A percentile compares a stretch with the other conserved stretches of the same genome.
Conservation (phyloP, 2,797 vertebrate genomes). For the Linurgus olivaceus region DNA sequence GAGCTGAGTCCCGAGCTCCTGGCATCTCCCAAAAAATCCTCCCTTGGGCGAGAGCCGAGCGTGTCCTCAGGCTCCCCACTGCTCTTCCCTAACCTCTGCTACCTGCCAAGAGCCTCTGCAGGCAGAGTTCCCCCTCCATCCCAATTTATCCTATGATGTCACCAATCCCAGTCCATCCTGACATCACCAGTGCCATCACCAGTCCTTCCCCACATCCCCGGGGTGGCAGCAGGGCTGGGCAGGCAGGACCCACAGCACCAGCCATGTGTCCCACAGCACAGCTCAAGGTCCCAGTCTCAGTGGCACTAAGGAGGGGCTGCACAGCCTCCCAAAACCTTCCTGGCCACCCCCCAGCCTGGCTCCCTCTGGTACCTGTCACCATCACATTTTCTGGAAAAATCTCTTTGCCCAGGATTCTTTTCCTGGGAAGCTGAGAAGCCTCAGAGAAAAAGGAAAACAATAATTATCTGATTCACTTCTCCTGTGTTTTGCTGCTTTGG, state of each 20-base stretch:
- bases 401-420: no score
- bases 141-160: neutral
- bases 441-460: no score
- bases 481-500: no score
- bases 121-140: neutral
- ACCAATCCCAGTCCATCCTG: neutral
- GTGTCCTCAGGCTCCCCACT: neutral
- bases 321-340: fast-evolving
- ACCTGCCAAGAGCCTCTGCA: neutral
- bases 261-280: fast-evolving
- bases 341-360: fast-evolving
- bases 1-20: fast-evolving
- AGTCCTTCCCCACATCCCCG: neutral
- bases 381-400: no score
- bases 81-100: neutral
- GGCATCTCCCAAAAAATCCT: fast-evolving
- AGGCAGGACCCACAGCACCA: fast-evolving
- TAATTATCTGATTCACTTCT: no score
- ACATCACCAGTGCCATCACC: neutral
- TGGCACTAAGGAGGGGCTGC: fast-evolving
- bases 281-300: fast-evolving
- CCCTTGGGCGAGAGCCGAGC: fast-evolving
- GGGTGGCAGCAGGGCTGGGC: neutral
- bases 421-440: no score
- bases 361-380: no score